phyloP scores from a whole-genome alignment of 2,797 vertebrate genomes.

The Anabas testudineus region DNA sequence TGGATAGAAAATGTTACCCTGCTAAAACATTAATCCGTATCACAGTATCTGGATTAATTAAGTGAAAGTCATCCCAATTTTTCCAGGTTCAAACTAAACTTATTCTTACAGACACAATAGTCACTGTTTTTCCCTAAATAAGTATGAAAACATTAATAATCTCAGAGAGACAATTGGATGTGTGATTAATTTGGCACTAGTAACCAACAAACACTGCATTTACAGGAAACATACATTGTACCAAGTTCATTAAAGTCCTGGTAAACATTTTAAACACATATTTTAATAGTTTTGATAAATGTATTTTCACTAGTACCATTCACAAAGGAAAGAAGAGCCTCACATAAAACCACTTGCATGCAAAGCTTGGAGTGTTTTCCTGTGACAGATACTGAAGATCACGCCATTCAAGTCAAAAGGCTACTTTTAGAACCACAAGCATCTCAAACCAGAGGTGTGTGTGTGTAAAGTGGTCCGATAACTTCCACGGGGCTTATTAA shows the following conservation, averaged over 20 bases:
- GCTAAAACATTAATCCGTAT: conserved; percentile 29
- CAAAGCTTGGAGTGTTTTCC: conserved; percentile 62
- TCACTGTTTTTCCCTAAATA: conserved; percentile 17
- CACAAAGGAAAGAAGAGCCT: conserved; percentile 57
- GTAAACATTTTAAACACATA: conserved; percentile 61
- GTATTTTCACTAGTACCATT: conserved; percentile 61
- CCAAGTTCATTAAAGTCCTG: conserved; percentile 50
- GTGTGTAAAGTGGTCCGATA: conserved; percentile 12
- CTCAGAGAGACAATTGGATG: not conserved
- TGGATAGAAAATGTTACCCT: conserved; percentile 32
- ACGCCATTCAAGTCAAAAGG: conserved; percentile 60
- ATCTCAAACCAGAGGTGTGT: conserved; percentile 39
- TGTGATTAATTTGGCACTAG: conserved; percentile 34
- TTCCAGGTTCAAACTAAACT: conserved; percentile 28
- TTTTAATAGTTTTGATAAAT: conserved; percentile 50
- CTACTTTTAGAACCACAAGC: conserved; percentile 48
- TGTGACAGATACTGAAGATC: conserved; percentile 41
- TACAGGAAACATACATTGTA: conserved; percentile 54
- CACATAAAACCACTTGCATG: conserved; percentile 67
- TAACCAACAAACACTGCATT: conserved; percentile 43
- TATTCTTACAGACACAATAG: conserved; percentile 36
- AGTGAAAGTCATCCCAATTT: conserved; percentile 28
- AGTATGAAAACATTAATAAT: conserved; percentile 29
- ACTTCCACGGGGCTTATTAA: conserved; percentile 26
- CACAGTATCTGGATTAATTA: conserved; percentile 32